Evolutionary conservation across 2,113 vertebrate species (phyloP).

Genomic region (Athene noctua): DNA sequence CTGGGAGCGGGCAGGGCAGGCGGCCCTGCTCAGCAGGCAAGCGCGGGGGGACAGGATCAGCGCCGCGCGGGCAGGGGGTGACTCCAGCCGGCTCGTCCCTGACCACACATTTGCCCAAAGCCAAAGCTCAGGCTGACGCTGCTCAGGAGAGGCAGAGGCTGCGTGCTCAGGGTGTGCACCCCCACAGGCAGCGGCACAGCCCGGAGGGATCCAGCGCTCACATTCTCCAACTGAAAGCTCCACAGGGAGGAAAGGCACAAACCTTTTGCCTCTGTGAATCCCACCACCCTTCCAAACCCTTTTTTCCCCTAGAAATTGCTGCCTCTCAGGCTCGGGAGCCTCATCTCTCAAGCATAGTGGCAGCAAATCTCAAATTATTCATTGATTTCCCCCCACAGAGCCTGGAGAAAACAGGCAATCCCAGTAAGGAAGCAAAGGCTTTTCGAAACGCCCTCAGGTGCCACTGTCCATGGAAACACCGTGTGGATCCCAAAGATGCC

Average conservation of each 20-base stretch:
- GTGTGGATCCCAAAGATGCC: not conserved
- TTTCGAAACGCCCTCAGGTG: not conserved
- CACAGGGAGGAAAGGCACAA: not conserved
- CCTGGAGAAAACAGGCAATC: not conserved
- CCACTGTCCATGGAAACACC: not conserved
- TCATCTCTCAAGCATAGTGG: fast-evolving
- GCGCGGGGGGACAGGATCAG: not conserved
- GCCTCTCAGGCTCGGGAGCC: not conserved
- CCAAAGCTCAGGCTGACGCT: not conserved
- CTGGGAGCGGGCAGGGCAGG: fast-evolving
- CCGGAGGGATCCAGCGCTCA: no score
- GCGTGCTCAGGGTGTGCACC: fast-evolving
- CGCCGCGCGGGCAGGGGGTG: fast-evolving
- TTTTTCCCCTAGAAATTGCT: not conserved
- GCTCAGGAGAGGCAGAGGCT: not conserved
- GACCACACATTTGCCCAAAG: not conserved
- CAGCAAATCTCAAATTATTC: not conserved
- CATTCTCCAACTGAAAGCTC: not conserved
- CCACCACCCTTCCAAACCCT: not conserved
- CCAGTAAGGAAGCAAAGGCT: not conserved
- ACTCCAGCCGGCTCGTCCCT: not conserved
- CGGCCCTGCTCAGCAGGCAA: not conserved
- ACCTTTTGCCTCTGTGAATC: not conserved
- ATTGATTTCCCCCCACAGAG: fast-evolving
- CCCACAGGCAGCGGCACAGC: not conserved